Evolutionary conservation across 2,888 invertebrate species (phyloP).

Genomic region (Panzeria rudis): DNA sequence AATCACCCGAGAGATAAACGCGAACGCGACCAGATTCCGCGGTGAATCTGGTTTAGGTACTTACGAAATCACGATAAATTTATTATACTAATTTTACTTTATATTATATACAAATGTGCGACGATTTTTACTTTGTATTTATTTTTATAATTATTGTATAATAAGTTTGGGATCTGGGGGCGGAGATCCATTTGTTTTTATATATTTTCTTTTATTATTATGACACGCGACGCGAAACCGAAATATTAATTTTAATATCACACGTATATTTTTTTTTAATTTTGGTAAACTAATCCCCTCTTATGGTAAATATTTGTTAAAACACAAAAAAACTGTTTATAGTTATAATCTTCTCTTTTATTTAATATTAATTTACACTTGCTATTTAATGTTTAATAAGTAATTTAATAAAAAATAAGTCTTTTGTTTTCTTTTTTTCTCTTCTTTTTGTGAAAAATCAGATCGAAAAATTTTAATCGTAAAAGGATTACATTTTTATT

Average conservation of each 20-base stretch:
- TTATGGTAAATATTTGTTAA: constrained; percentile 69
- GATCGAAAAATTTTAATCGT: constrained; percentile 62
- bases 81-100: constrained; percentile 66
- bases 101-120: constrained; percentile 69
- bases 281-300: constrained; percentile 75
- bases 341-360: constrained; percentile 60
- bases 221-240: constrained; percentile 72
- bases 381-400: constrained; percentile 66
- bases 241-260: constrained; percentile 77
- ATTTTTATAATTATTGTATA: constrained; percentile 54
- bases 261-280: constrained; percentile 75
- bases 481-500: constrained; percentile 55
- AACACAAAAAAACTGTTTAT: constrained; percentile 72
- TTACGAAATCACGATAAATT: constrained; percentile 84
- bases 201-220: constrained; percentile 43
- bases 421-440: constrained; percentile 68
- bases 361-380: constrained; percentile 72
- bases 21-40: constrained; percentile 84
- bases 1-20: constrained; percentile 84
- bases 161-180: constrained; percentile 81
- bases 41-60: constrained; percentile 84
- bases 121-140: constrained; percentile 51
- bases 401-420: constrained; percentile 68
- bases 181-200: constrained; percentile 79
- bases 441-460: constrained; percentile 55